Base-by-base conservation (phyloP, 2,888 invertebrate genomes). In the Spilosoma lubricipeda region DNA sequence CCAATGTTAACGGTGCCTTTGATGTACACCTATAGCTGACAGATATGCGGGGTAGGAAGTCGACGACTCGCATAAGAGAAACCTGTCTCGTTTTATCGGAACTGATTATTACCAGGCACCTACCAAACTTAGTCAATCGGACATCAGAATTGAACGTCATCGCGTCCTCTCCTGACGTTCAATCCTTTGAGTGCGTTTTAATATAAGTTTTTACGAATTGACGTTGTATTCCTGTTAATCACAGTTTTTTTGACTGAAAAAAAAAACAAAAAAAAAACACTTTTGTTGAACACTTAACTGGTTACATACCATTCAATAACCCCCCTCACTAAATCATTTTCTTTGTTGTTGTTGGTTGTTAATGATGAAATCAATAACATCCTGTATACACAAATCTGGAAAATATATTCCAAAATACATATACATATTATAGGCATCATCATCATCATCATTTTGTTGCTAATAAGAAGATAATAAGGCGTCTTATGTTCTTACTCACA, bases 1-100 rank as follows among this genome's bases (percentile, higher is more conserved):
- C 88, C 78, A 48, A 80, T 77, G 59, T 45, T 88, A 90, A 90
- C 90, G 87, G 90, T 86, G 84, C 85, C 84, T 90, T 90, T 90
- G 90, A 90, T 88, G 87, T 86, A 80, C 87, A 79, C 83, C 88
- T 88, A 88, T 83, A 80, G 84, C 85, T 84, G 87, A 85, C 85
- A 86, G 86, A 89, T 89, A 88, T 85, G 85, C 85, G 81, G 85
- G 87, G 86, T 85, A 87, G 89, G 89, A 89, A 90, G 87, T 85
- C 75, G 75, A 81, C 75, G 82, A 78, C 69, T 75, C 76, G 75
- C 79, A 83, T 81, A 81, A 81, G 79, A 83, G 67, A 67, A 81
- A 77, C 81, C 78, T 77, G 82, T 75, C 75, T 76, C 72, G 56
- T 79, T 65, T 56, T 76, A 82, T 82, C 77, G 77, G 80, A 79